Evolutionary conservation across 2,113 vertebrate species (phyloP).

Genomic region (Lepidothrix coronata): DNA sequence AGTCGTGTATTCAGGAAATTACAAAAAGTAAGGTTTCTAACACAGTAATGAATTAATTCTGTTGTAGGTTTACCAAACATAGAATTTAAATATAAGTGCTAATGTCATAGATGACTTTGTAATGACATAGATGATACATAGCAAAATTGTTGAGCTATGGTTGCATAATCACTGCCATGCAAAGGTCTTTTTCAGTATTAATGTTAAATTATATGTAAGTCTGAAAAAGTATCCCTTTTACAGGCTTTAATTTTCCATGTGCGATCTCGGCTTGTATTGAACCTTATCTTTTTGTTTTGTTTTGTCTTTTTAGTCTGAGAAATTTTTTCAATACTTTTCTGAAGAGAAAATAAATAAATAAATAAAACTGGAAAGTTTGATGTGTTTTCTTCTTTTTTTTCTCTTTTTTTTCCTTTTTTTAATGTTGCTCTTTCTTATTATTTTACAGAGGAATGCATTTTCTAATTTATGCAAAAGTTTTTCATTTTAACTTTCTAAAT

Average conservation of each 20-base stretch:
- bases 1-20: neutral
- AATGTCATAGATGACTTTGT: neutral
- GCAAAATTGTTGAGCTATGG: neutral
- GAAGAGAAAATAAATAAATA: neutral
- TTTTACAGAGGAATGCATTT: neutral
- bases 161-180: neutral
- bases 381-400: neutral
- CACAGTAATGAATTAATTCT: neutral
- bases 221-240: neutral
- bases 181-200: neutral
- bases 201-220: neutral
- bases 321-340: neutral
- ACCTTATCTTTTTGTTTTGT: neutral
- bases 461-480: neutral
- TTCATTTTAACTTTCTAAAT: neutral
- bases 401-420: neutral
- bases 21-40: neutral
- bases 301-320: neutral
- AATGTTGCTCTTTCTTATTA: neutral
- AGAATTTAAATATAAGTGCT: neutral
- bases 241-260: neutral
- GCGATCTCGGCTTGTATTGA: neutral
- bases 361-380: neutral
- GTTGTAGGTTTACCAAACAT: neutral
- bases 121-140: neutral